A percentile compares a stretch with the other conserved stretches of the same genome.
phyloP scores from a whole-genome alignment of 1,140 invertebrate genomes.

The Diorhabda carinulata region DNA sequence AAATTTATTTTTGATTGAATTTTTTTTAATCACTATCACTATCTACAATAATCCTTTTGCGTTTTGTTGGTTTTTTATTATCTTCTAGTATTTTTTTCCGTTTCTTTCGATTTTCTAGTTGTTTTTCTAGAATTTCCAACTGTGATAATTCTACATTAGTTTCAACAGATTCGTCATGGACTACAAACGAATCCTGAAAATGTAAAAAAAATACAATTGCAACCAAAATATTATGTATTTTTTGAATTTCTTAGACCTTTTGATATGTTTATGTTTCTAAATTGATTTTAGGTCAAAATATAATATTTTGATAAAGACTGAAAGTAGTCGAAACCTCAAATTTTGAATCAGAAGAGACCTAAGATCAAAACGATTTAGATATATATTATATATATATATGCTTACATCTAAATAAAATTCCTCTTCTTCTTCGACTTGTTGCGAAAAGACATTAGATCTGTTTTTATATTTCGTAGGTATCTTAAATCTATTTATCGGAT shows the following conservation, averaged over 20 bases:
- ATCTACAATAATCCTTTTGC: constrained; percentile 29
- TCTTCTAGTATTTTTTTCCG: constrained; percentile 27
- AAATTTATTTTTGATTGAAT: too few relatives aligned
- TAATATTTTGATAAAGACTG: too few relatives aligned
- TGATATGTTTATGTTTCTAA: not conserved
- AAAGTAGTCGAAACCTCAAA: not conserved
- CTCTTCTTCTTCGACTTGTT: constrained; percentile 24
- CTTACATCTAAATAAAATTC: constrained; percentile 40
- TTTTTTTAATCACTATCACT: constrained; percentile 32
- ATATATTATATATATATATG: constrained; percentile 4
- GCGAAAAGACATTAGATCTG: constrained; percentile 36
- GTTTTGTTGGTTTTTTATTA: constrained; percentile 22
- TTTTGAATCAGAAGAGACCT: not conserved
- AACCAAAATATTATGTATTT: not conserved
- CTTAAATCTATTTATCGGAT: constrained; percentile 34
- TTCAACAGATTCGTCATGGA: constrained; percentile 25
- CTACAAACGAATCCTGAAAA: constrained; percentile 44
- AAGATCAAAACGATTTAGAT: too few relatives aligned
- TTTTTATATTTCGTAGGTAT: constrained; percentile 20
- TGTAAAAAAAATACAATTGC: constrained; percentile 10
- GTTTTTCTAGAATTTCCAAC: constrained; percentile 37
- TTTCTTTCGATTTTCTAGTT: constrained; percentile 32
- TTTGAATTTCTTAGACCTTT: not conserved
- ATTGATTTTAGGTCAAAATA: too few relatives aligned
- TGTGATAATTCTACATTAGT: constrained; percentile 31